Evolutionary conservation across 1,140 invertebrate genomes (phyloP), one percentile per base, ranked within the genome.

Genomic region (Papilio glaucus): DNA sequence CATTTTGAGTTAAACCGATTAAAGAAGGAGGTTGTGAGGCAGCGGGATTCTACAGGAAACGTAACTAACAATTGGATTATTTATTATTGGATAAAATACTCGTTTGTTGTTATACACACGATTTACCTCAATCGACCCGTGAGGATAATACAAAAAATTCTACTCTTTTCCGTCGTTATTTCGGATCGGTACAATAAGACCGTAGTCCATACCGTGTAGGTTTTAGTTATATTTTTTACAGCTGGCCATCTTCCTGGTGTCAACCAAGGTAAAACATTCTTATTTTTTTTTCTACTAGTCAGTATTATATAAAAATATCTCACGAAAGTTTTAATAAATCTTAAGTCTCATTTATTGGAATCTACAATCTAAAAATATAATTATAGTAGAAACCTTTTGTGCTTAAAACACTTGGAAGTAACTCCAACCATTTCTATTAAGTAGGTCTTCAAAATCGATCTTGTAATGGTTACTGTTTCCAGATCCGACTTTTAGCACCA

Each of bases 1-100:
- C 49, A 53, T 53, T 12, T 53, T 24, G 42, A 18, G 49, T 53
- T 53, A 26, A 53, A 8, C 45, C 45, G 45, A 26, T 53, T 53
- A 53, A 53, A 26, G 49, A 4, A 53, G 21, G 21, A 53, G 49
- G 49, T 24, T 49, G 21, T 4, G 9, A 8, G 18, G 21, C 21
- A 53, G 21, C 18, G 9, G 45, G 18, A 24, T 5, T 9, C 4
- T 15, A 53, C 49, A 53, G 9, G 9, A 53, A 53, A 53, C 24
- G 18, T 53, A 24, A 12, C 49, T 24, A 6, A 21, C 18, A 41
- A 12, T n/a, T 41, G 13, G 39, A 41, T 41, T 41, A 41, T n/a
- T 13, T 41, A n/a, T 41, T 18, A 6, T 45, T 45, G 4, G 42
- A 45, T 18, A 10, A 39, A 42, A 42, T 13, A 4, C 4, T 18